Evolutionary conservation across 2,113 vertebrate species (phyloP).

Genomic region (Ageneiosus marmoratus): DNA sequence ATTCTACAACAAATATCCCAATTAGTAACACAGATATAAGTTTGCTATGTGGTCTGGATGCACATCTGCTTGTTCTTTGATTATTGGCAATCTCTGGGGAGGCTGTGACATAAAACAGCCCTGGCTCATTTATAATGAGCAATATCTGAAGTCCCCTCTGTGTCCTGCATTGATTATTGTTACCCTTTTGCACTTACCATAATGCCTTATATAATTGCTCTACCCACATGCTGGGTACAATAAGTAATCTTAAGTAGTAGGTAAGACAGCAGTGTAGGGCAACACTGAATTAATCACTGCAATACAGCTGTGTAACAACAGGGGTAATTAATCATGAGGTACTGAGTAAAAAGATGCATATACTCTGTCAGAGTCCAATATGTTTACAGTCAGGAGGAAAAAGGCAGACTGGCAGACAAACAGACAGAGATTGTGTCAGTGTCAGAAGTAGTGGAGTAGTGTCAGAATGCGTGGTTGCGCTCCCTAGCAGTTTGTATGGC

Average conservation of each 20-base stretch:
- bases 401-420: constrained; percentile 6
- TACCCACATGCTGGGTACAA: constrained; percentile 38
- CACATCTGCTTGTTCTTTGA: constrained; percentile 57
- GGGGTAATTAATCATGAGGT: constrained; percentile 8
- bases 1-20: constrained; percentile 35
- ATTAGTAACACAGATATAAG: constrained; percentile 26
- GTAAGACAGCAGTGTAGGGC: constrained; percentile 13
- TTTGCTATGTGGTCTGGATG: constrained; percentile 16
- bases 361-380: background rate
- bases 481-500: constrained; percentile 26
- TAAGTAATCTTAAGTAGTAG: constrained; percentile 36
- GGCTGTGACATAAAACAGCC: constrained; percentile 49
- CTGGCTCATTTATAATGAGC: constrained; percentile 69
- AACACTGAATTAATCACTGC: constrained; percentile 36
- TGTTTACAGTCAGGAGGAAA: background rate
- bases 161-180: constrained; percentile 69
- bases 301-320: background rate
- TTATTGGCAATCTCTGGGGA: constrained; percentile 59
- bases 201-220: constrained; percentile 61
- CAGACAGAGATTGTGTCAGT: constrained; percentile 7
- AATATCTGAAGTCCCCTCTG: constrained; percentile 62
- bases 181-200: constrained; percentile 63
- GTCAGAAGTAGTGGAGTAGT: constrained; percentile 32
- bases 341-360: constrained; percentile 1
- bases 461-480: background rate